Conservation (phyloP, 2,888 invertebrate genomes). For the Dryococelus australis region DNA sequence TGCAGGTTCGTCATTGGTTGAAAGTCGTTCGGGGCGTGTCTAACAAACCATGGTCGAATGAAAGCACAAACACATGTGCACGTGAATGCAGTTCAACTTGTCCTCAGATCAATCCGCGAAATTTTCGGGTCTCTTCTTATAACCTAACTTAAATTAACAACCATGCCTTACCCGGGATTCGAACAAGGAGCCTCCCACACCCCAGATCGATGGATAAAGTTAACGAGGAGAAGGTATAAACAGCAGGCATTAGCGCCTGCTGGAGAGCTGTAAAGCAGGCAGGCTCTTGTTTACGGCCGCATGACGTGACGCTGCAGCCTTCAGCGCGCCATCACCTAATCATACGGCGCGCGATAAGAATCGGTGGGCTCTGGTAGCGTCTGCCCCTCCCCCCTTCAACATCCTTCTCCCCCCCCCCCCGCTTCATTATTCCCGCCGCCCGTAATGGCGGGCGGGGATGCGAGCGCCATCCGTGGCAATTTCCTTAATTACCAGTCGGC, state of each 20-base stretch:
- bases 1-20: too few relatives aligned
- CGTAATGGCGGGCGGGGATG: background rate
- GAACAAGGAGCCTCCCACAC: too few relatives aligned
- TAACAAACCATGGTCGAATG: too few relatives aligned
- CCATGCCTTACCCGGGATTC: too few relatives aligned
- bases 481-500: constrained; percentile 16
- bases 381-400: too few relatives aligned
- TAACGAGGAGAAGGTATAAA: background rate
- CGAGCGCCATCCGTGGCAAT: background rate
- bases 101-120: too few relatives aligned
- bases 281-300: background rate
- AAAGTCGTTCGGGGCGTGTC: too few relatives aligned
- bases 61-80: too few relatives aligned
- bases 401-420: background rate
- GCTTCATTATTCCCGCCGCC: background rate
- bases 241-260: background rate
- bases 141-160: too few relatives aligned
- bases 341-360: background rate
- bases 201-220: too few relatives aligned
- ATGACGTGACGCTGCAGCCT: constrained; percentile 1
- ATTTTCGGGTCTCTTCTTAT: too few relatives aligned
- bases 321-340: constrained; percentile 16
- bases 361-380: background rate
- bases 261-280: background rate
- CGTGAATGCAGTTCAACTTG: too few relatives aligned